phyloP scores from a whole-genome alignment of 2,888 invertebrate genomes.

The Lepeophtheirus nordmannii region DNA sequence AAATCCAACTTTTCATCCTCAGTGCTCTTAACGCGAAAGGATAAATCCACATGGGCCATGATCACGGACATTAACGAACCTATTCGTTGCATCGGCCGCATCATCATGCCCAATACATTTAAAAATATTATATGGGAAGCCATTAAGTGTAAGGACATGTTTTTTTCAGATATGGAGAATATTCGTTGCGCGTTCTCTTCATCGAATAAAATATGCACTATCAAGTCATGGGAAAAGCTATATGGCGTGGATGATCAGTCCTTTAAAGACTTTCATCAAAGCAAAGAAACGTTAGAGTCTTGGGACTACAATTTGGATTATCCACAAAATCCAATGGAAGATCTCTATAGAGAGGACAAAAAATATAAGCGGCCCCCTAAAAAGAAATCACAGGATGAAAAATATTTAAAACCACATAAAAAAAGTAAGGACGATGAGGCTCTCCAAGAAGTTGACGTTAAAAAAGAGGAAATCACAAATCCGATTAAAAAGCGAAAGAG shows the following conservation, averaged over 20 bases:
- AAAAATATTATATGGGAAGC: background rate
- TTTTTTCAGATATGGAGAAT: background rate
- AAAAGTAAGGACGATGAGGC: background rate
- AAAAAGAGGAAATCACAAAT: too few species aligned
- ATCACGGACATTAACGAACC: background rate
- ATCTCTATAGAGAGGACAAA: background rate
- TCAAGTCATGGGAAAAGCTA: background rate
- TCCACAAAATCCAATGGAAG: background rate
- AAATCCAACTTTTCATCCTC: background rate
- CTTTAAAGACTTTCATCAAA: background rate
- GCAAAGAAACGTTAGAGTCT: background rate
- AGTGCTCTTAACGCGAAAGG: background rate
- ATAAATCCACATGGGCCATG: background rate
- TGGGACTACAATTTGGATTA: background rate
- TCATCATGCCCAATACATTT: background rate
- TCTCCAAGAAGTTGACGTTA: too few species aligned
- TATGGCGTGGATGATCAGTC: background rate
- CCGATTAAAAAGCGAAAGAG: too few species aligned
- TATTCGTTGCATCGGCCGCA: background rate
- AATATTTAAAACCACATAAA: background rate
- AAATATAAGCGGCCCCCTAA: background rate
- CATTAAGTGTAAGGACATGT: background rate
- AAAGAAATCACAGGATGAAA: background rate
- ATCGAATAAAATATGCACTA: background rate
- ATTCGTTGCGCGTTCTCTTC: background rate